Evolutionary conservation across 2,113 vertebrate species (phyloP).

Genomic region (Chaetodon auriga): DNA sequence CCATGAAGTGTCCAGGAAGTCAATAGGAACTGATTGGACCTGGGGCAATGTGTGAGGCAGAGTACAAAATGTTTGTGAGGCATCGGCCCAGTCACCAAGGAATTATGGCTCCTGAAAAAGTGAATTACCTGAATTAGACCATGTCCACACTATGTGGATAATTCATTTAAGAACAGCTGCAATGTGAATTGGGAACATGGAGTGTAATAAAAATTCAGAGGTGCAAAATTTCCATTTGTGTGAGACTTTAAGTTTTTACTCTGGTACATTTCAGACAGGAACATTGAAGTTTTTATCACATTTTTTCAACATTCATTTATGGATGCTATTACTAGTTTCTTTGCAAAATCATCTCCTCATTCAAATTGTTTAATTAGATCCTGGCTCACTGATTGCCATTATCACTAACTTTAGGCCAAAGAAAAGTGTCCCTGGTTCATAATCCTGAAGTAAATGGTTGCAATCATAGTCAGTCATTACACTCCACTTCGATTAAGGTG

Average conservation of each 20-base stretch:
- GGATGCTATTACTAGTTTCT: not conserved
- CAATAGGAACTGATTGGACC: conserved; percentile 56
- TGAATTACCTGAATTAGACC: conserved; percentile 45
- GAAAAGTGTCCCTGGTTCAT: too few species aligned
- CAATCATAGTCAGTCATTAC: too few species aligned
- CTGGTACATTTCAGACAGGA: not conserved
- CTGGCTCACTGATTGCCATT: too few species aligned
- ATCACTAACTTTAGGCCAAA: too few species aligned
- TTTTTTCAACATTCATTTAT: not conserved
- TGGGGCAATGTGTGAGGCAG: conserved; percentile 28
- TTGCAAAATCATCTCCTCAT: too few species aligned
- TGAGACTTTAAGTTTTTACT: not conserved
- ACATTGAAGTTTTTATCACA: not conserved
- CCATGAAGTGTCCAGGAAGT: conserved; percentile 44
- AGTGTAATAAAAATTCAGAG: conserved; percentile 14
- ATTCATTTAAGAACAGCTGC: conserved; percentile 29
- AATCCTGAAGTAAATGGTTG: too few species aligned
- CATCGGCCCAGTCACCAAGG: conserved; percentile 1
- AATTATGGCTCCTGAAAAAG: conserved; percentile 23
- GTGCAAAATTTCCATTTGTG: not conserved
- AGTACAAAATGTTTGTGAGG: conserved; percentile 31
- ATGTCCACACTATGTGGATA: conserved; percentile 10
- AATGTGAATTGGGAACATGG: not conserved
- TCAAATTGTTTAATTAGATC: too few species aligned
- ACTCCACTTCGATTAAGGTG: too few species aligned